Percentiles rank a stretch among this genome's conserved stretches.
phyloP scores from a whole-genome alignment of 2,113 vertebrate species.

The Zapornia atra region DNA sequence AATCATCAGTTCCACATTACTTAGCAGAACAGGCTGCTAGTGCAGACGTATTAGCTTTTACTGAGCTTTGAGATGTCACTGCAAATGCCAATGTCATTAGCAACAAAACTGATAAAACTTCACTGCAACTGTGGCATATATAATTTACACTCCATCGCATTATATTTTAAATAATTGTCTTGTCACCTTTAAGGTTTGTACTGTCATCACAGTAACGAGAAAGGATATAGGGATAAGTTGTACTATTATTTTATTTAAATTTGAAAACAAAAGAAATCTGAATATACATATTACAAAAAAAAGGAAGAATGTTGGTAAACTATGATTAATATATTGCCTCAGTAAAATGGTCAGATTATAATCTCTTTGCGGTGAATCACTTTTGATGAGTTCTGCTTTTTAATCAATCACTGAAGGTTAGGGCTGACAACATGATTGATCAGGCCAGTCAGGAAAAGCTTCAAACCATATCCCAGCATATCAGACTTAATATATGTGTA shows the following conservation, averaged over 20 bases:
- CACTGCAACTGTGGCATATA: not conserved
- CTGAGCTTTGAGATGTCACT: not conserved
- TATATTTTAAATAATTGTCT: not conserved
- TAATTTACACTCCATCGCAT: not conserved
- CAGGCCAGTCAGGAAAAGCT: constrained; percentile 24
- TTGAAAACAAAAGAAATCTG: constrained; percentile 1
- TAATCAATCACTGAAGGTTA: constrained; percentile 68
- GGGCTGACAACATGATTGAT: constrained; percentile 73
- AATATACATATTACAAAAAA: not conserved
- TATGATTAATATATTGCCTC: constrained; percentile 23
- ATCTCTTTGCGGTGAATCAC: constrained; percentile 60
- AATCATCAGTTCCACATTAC: not conserved
- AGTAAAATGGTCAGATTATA: constrained; percentile 55
- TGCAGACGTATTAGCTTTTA: not conserved
- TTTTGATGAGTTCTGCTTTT: constrained; percentile 67
- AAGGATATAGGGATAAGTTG: not conserved
- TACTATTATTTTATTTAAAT: not conserved
- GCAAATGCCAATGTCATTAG: not conserved
- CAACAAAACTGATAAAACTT: not conserved
- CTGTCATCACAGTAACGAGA: not conserved
- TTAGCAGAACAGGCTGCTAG: not conserved
- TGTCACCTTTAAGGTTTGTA: not conserved
- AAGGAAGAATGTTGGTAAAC: not conserved
- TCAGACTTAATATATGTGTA: constrained; percentile 41
- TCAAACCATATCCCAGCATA: constrained; percentile 42